Evolutionary conservation across 2,888 invertebrate species (phyloP).

Genomic region (Polydrusus cervinus): DNA sequence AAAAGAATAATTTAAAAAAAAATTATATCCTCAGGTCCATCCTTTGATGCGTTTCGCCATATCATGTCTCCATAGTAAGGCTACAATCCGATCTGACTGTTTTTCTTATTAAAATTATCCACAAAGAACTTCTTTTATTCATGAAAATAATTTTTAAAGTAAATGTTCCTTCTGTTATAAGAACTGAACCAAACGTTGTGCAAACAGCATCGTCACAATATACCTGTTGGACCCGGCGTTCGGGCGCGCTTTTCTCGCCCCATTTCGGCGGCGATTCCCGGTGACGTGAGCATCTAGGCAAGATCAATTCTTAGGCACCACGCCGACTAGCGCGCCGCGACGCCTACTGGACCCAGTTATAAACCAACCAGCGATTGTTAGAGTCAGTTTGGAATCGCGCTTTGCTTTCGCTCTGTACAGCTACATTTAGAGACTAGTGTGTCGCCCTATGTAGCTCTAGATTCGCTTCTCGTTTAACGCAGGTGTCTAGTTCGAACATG

Average conservation of each 20-base stretch:
- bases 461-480: slow-evolving; percentile 39
- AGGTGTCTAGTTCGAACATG: slow-evolving; percentile 31
- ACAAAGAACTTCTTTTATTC: too few relatives aligned
- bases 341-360: slow-evolving; percentile 44
- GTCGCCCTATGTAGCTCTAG: slow-evolving; percentile 43
- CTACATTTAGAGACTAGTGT: slow-evolving; percentile 40
- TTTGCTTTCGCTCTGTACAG: slow-evolving; percentile 44
- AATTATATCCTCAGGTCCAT: too few relatives aligned
- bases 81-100: too few relatives aligned
- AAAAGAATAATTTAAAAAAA: too few relatives aligned
- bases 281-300: slow-evolving; percentile 52
- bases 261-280: slow-evolving; percentile 44
- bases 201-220: slow-evolving; percentile 27
- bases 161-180: too few relatives aligned
- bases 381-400: slow-evolving; percentile 39
- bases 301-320: slow-evolving; percentile 54
- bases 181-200: slow-evolving; percentile 1
- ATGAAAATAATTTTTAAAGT: too few relatives aligned
- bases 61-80: too few relatives aligned
- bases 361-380: slow-evolving; percentile 48
- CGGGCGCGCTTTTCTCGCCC: slow-evolving; percentile 34
- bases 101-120: too few relatives aligned
- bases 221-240: slow-evolving; percentile 53
- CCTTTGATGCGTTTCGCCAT: too few relatives aligned
- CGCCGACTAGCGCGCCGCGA: slow-evolving; percentile 48